phyloP scores from a whole-genome alignment of 2,888 invertebrate genomes.

The Mythimna albipuncta region DNA sequence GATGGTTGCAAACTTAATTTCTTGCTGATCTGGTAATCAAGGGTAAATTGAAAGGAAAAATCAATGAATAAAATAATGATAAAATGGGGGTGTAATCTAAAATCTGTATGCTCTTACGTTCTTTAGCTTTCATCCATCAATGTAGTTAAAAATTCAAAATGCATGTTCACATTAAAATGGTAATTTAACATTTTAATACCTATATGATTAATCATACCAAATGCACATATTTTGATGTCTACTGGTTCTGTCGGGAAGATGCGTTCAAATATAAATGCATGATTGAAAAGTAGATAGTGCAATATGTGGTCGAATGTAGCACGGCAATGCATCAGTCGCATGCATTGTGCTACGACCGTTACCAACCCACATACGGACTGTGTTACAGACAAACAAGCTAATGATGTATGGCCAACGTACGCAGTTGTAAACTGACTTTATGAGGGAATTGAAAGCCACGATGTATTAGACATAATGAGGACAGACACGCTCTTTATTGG shows the following conservation, averaged over 20 bases:
- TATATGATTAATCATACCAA: background rate
- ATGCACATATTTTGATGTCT: background rate
- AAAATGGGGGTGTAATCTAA: background rate
- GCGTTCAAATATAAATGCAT: slow-evolving; percentile 50
- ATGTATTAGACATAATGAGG: slow-evolving; percentile 70
- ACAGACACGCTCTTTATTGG: slow-evolving; percentile 59
- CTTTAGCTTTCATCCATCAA: background rate
- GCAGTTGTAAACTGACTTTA: slow-evolving; percentile 68
- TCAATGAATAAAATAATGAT: background rate
- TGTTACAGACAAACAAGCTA: slow-evolving; percentile 80
- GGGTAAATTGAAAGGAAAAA: slow-evolving; percentile 5
- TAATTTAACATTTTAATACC: background rate
- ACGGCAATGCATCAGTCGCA: slow-evolving; percentile 81
- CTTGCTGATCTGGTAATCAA: slow-evolving; percentile 32
- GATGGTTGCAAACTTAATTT: slow-evolving; percentile 24
- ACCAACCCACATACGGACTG: slow-evolving; percentile 81
- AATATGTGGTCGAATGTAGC: slow-evolving; percentile 76
- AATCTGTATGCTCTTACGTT: background rate
- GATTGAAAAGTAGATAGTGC: slow-evolving; percentile 63
- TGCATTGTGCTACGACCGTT: slow-evolving; percentile 87
- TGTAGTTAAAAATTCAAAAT: background rate
- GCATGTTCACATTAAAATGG: background rate
- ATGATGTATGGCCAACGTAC: slow-evolving; percentile 80
- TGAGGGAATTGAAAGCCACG: slow-evolving; percentile 72
- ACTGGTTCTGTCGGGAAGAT: slow-evolving; percentile 15